These are phyloP conservation scores for Calyptommatus sinebrachiatus DNA, from an alignment of 2,113 vertebrate genomes.

Conservation along the genomic window DNA sequence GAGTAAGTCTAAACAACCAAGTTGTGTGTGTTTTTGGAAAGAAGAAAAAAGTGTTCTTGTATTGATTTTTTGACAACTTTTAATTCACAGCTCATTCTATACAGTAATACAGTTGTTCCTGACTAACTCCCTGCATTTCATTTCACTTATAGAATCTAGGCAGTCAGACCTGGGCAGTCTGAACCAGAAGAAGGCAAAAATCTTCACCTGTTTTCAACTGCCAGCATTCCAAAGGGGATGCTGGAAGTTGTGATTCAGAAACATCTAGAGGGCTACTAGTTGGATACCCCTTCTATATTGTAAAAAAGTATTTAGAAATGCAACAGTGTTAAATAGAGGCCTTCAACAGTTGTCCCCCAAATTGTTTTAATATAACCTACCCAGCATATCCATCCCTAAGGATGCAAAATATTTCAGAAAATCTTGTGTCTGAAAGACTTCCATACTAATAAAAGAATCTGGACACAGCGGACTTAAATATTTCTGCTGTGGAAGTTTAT, in stretches of 20 bases:
- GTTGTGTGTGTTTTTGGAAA: neutral
- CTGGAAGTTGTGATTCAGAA: too few relatives aligned
- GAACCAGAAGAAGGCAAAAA: too few relatives aligned
- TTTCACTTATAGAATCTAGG: too few relatives aligned
- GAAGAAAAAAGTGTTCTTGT: neutral
- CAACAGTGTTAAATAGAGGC: too few relatives aligned
- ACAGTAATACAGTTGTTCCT: neutral
- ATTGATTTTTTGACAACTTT: neutral
- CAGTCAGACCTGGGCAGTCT: too few relatives aligned
- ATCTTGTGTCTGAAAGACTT: neutral
- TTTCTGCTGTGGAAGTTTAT: neutral
- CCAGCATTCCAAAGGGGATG: too few relatives aligned
- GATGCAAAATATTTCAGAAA: neutral
- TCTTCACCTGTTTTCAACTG: too few relatives aligned
- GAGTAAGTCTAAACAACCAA: constrained; percentile 60
- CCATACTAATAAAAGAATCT: neutral
- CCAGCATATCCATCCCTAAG: neutral
- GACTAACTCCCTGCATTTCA: too few relatives aligned
- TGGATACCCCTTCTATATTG: too few relatives aligned
- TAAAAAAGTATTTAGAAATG: too few relatives aligned
- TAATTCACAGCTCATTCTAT: neutral
- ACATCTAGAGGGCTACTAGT: too few relatives aligned
- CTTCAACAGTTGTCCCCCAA: neutral
- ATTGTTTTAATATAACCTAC: neutral
- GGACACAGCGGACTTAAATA: neutral